Conservation (phyloP, 2,888 invertebrate genomes). For the Drosophila colorata region DNA sequence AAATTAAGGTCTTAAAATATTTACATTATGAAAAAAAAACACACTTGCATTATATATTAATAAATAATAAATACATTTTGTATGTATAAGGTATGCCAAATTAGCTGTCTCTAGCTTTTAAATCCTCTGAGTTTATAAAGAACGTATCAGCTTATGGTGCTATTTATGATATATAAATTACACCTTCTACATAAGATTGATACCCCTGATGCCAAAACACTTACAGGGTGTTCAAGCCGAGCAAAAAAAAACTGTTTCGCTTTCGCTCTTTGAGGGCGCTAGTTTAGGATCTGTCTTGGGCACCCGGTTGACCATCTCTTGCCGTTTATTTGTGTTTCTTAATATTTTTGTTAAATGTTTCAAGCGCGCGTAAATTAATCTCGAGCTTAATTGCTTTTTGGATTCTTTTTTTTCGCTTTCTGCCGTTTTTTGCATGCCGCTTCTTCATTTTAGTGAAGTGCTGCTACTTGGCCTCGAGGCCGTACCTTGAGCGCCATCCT, state of each 20-base stretch:
- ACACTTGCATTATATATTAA: too few species aligned
- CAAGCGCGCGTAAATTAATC: constrained; percentile 79
- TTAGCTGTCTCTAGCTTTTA: too few species aligned
- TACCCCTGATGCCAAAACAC: not conserved
- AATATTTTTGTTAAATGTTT: constrained; percentile 79
- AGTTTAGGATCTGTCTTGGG: constrained; percentile 44
- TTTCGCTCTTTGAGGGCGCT: constrained; percentile 64
- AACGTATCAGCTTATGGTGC: too few species aligned
- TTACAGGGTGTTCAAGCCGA: constrained; percentile 17
- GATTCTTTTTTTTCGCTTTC: constrained; percentile 16
- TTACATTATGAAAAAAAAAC: too few species aligned
- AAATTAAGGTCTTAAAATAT: too few species aligned
- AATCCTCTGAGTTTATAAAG: too few species aligned
- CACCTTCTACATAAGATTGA: too few species aligned
- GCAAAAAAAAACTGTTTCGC: constrained; percentile 40
- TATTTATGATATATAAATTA: too few species aligned
- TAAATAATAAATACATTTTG: too few species aligned
- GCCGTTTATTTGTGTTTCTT: constrained; percentile 69
- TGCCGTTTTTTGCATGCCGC: constrained; percentile 32
- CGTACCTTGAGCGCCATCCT: constrained; percentile 49
- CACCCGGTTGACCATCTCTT: constrained; percentile 16
- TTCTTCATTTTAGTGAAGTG: constrained; percentile 33
- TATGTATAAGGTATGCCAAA: too few species aligned
- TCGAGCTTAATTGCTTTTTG: constrained; percentile 81
- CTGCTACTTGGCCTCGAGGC: constrained; percentile 41